Percentiles rank a stretch among this genome's conserved stretches.
These are phyloP conservation scores for Athalia rosae DNA, from an alignment of 2,888 invertebrate species.

Conservation along the genomic window DNA sequence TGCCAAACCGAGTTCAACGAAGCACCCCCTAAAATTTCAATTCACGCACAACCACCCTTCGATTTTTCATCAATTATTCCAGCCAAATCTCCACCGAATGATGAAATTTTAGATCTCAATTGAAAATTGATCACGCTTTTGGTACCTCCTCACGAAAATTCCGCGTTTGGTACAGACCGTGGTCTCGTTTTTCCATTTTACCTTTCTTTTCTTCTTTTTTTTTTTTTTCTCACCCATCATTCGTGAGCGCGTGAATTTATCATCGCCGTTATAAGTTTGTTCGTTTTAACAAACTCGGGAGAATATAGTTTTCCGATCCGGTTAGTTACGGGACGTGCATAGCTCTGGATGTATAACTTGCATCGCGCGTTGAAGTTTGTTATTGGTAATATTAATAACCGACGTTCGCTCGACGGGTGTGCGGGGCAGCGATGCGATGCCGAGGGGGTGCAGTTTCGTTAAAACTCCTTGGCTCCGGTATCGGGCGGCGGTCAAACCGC, in stretches of 20 bases:
- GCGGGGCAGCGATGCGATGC: not conserved
- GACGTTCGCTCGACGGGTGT: not conserved
- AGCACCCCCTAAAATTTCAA: not conserved
- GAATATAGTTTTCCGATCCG: too few species aligned
- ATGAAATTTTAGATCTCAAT: not conserved
- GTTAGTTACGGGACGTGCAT: too few species aligned
- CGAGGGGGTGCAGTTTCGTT: constrained; percentile 1
- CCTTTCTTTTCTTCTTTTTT: too few species aligned
- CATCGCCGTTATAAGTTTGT: too few species aligned
- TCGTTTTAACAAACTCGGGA: too few species aligned
- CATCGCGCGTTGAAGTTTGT: constrained; percentile 14
- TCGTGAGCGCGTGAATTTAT: too few species aligned
- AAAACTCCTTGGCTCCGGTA: constrained; percentile 9
- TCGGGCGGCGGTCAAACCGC: constrained; percentile 6
- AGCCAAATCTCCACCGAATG: not conserved
- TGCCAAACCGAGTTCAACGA: not conserved
- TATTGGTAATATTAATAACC: constrained; percentile 36
- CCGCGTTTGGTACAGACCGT: too few species aligned
- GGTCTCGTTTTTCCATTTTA: too few species aligned
- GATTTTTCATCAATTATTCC: not conserved
- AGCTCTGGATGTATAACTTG: too few species aligned
- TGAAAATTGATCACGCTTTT: not conserved
- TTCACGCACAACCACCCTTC: too few species aligned
- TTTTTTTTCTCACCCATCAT: too few species aligned
- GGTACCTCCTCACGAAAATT: not conserved